A percentile compares a stretch with the other conserved stretches of the same genome.
phyloP scores from a whole-genome alignment of 2,797 vertebrate genomes.

The Nasua narica region DNA sequence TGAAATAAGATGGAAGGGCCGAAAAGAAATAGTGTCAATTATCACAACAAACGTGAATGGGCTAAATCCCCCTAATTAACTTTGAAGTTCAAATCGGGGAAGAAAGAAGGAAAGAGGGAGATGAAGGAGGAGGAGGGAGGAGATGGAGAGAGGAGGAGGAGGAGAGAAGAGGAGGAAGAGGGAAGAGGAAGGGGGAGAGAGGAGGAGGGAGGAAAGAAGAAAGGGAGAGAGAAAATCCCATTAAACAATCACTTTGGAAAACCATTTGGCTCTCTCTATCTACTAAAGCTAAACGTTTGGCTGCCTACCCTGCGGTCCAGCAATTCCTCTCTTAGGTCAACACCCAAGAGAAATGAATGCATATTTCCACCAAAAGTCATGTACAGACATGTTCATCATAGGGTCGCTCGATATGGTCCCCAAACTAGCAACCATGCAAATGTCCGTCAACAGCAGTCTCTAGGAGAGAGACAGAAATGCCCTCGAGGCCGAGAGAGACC shows the following conservation, averaged over 20 bases:
- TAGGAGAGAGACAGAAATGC: not conserved
- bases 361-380: not conserved
- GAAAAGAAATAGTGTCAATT: not conserved
- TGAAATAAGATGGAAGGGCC: not conserved
- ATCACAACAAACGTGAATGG: not conserved
- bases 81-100: not conserved
- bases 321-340: not conserved
- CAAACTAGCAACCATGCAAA: not conserved
- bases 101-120: not conserved
- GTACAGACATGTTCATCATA: not conserved
- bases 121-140: not conserved
- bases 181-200: not conserved
- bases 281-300: not conserved
- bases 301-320: not conserved
- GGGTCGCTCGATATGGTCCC: not conserved
- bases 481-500: not conserved
- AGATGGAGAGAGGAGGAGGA: not conserved
- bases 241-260: not conserved
- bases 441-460: not conserved
- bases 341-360: not conserved
- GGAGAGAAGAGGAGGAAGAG: not conserved
- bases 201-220: not conserved
- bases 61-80: not conserved
- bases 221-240: not conserved
- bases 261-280: not conserved